Conservation (phyloP, 2,888 invertebrate genomes). For the Scelioninae gen. 1 region DNA sequence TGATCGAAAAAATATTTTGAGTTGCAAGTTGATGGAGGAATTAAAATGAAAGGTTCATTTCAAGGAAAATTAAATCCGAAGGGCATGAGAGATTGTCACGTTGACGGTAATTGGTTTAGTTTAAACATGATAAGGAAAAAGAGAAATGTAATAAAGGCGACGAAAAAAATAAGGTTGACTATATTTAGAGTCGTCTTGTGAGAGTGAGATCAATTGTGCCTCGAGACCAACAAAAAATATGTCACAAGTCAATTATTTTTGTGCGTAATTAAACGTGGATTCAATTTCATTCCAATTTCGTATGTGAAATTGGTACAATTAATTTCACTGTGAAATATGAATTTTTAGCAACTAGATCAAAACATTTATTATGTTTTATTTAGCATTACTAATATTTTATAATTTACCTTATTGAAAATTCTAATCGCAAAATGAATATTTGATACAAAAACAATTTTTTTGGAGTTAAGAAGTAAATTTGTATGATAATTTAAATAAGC, state of each 20-base stretch:
- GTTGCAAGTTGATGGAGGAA: background rate
- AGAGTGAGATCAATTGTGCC: constrained; percentile 19
- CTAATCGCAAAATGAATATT: too few species aligned
- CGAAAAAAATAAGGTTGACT: constrained; percentile 20
- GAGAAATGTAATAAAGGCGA: constrained; percentile 26
- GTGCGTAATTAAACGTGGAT: background rate
- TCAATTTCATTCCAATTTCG: background rate
- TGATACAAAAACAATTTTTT: too few species aligned
- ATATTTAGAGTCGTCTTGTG: constrained; percentile 18
- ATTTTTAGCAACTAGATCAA: too few species aligned
- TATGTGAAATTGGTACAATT: background rate
- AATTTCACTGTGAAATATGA: too few species aligned
- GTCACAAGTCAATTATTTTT: background rate
- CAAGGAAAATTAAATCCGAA: constrained; percentile 26
- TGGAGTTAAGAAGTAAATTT: too few species aligned
- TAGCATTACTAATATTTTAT: too few species aligned
- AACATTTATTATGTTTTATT: too few species aligned
- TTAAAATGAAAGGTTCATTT: constrained; percentile 19
- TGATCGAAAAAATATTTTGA: background rate
- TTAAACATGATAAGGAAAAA: constrained; percentile 30
- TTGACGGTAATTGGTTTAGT: constrained; percentile 32
- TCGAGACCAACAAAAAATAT: constrained; percentile 15
- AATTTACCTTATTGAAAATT: too few species aligned
- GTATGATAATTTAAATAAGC: too few species aligned
- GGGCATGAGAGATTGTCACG: constrained; percentile 24